phyloP scores from a whole-genome alignment of 2,797 vertebrate genomes.

The Vespertilio murinus region DNA sequence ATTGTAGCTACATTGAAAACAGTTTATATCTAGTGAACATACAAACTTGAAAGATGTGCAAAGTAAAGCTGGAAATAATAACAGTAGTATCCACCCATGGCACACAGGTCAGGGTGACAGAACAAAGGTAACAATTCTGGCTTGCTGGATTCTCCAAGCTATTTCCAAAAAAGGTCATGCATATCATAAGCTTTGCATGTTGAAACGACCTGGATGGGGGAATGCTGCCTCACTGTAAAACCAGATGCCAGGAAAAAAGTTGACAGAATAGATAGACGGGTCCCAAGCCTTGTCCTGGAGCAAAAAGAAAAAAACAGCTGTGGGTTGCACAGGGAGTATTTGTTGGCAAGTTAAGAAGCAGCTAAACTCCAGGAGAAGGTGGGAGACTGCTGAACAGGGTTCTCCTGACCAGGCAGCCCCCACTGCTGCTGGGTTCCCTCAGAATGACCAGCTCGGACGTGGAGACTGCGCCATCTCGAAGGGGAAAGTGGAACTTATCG shows the following conservation, averaged over 20 bases:
- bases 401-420: too few species aligned
- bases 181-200: not conserved
- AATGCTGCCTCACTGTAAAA: not conserved
- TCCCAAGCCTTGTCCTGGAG: too few species aligned
- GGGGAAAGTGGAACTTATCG: too few species aligned
- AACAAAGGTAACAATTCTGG: not conserved
- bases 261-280: too few species aligned
- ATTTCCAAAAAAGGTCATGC: not conserved
- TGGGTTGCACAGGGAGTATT: too few species aligned
- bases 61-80: not conserved
- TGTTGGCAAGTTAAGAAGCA: too few species aligned
- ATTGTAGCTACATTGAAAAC: not conserved
- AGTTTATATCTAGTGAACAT: not conserved
- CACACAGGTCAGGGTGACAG: not conserved
- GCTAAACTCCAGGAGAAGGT: too few species aligned
- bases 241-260: not conserved
- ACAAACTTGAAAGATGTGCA: not conserved
- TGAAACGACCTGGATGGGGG: not conserved
- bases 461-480: too few species aligned
- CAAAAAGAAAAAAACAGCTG: too few species aligned
- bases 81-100: not conserved
- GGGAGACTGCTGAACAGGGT: too few species aligned
- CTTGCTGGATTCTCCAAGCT: not conserved
- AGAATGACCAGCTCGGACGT: too few species aligned
- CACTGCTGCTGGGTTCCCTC: too few species aligned